Evolutionary conservation across 2,113 vertebrate species (phyloP).

Genomic region (Lanius collurio): DNA sequence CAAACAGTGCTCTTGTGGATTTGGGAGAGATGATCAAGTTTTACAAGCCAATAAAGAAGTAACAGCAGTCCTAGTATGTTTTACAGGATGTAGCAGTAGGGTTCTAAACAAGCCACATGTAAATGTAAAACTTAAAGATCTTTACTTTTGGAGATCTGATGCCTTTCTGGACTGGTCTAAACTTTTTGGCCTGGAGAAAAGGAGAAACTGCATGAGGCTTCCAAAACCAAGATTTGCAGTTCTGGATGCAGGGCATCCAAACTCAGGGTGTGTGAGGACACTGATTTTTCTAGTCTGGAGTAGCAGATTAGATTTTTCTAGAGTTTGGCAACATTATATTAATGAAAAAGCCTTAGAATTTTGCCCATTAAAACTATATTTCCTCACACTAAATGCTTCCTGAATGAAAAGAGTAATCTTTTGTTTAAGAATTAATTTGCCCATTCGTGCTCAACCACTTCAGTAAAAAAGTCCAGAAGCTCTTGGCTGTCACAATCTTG

Average conservation of each 20-base stretch:
- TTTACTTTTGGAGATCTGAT: neutral
- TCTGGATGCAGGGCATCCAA: neutral
- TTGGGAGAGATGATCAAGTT: neutral
- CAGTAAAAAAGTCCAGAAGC: neutral
- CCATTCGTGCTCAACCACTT: neutral
- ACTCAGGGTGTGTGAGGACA: neutral
- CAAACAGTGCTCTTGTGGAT: neutral
- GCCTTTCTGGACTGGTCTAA: neutral
- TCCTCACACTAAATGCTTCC: neutral
- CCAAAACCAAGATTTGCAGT: neutral
- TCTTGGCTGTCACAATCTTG: neutral
- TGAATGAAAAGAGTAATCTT: neutral
- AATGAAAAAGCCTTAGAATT: neutral
- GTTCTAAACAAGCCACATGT: neutral
- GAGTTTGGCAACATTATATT: neutral
- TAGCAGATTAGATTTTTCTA: neutral
- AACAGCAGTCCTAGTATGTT: neutral
- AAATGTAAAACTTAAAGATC: neutral
- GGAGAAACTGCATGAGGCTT: neutral
- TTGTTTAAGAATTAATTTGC: neutral
- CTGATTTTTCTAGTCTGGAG: neutral
- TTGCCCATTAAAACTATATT: neutral
- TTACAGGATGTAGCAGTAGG: neutral
- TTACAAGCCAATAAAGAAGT: slow-evolving; percentile 9
- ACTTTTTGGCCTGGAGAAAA: neutral